Conservation (phyloP, 1,140 invertebrate genomes). For the Drosophila serrata region DNA sequence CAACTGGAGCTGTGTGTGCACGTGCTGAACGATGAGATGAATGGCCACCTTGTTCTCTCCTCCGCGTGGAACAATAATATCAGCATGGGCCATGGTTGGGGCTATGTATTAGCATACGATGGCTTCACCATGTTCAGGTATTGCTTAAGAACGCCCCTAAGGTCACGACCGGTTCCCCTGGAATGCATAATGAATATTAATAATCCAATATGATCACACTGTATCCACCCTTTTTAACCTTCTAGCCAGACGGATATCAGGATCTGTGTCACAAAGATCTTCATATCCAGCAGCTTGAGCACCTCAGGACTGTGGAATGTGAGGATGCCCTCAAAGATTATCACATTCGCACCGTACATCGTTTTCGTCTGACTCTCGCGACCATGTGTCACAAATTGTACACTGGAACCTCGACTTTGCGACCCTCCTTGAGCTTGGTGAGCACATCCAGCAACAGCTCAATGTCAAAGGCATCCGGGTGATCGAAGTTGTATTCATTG, state of each 20-base stretch:
- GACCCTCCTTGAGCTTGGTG: conserved; percentile 96
- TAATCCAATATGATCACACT: not conserved
- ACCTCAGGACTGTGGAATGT: conserved; percentile 97
- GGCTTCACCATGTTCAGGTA: conserved; percentile 99
- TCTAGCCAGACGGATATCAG: conserved; percentile 97
- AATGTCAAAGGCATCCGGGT: conserved; percentile 99
- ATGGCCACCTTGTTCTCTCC: conserved; percentile 99
- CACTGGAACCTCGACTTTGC: conserved; percentile 98
- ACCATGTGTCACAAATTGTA: conserved; percentile 99
- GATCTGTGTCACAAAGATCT: conserved; percentile 99
- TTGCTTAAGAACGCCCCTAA: conserved; percentile 98
- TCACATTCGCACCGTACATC: conserved; percentile 99
- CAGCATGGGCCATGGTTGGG: conserved; percentile 96
- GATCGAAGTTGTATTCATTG: conserved; percentile 99
- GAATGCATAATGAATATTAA: conserved; percentile 5
- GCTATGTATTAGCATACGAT: conserved; percentile 98
- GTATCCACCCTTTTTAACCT: conserved; percentile 89
- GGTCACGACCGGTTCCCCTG: conserved; percentile 96
- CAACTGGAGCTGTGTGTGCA: conserved; percentile 97
- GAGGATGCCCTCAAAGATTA: conserved; percentile 99
- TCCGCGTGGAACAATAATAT: conserved; percentile 96
- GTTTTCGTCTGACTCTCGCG: conserved; percentile 97
- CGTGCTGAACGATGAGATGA: conserved; percentile 98
- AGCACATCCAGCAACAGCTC: conserved; percentile 95
- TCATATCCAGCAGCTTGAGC: conserved; percentile 95